These are phyloP conservation scores for Ginglymostoma cirratum DNA, from an alignment of 2,113 vertebrate species.

Conservation along the genomic window DNA sequence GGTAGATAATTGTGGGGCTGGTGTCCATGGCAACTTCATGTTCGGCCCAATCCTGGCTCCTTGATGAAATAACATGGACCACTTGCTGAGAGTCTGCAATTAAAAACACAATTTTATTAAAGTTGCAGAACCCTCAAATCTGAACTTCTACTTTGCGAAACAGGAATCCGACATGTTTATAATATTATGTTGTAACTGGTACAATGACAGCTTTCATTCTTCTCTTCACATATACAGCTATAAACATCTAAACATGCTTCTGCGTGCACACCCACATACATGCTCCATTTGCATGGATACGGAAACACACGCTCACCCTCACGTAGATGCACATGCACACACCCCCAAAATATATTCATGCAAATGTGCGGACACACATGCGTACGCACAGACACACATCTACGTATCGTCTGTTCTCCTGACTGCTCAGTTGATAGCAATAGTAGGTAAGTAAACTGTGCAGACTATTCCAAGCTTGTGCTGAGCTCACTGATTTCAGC, in stretches of 20 bases:
- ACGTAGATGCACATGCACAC: too few relatives aligned
- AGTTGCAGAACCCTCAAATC: background rate
- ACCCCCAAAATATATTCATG: too few relatives aligned
- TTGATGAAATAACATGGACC: constrained; percentile 84
- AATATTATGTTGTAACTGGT: background rate
- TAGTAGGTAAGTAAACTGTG: too few relatives aligned
- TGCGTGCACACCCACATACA: too few relatives aligned
- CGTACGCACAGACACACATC: background rate
- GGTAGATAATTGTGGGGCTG: constrained; percentile 87
- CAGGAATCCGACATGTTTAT: background rate
- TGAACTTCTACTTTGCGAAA: background rate
- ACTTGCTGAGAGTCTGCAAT: constrained; percentile 76
- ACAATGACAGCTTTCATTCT: too few relatives aligned
- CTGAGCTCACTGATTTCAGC: background rate
- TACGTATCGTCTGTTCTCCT: background rate
- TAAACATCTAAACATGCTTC: background rate
- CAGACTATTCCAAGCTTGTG: background rate
- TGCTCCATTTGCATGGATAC: too few relatives aligned
- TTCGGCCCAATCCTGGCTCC: constrained; percentile 89
- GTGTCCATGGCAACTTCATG: constrained; percentile 90
- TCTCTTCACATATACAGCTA: too few relatives aligned
- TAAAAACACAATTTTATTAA: background rate
- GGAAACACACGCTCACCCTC: too few relatives aligned
- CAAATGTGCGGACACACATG: too few relatives aligned
- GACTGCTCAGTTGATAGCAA: background rate